phyloP scores from a whole-genome alignment of 2,888 invertebrate genomes.

The Pristionchus fissidentatus region DNA sequence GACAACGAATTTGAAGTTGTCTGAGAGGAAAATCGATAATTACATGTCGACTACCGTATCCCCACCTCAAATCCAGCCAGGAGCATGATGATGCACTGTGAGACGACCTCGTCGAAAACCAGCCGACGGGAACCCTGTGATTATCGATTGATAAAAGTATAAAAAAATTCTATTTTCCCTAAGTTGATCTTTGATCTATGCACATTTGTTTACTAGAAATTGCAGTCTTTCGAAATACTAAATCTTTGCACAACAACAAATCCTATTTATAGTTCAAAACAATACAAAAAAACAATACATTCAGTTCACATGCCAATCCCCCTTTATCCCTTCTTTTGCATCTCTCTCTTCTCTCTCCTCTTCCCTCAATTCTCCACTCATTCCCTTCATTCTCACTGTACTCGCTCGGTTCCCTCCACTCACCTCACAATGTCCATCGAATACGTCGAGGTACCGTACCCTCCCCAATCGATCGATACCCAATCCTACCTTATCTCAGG shows the following conservation, averaged over 20 bases:
- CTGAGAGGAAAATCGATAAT: slow-evolving; percentile 63
- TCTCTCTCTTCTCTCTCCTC: neutral
- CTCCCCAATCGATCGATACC: too few species aligned
- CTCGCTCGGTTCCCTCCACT: neutral
- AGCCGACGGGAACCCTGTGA: slow-evolving; percentile 48
- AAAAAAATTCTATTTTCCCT: too few species aligned
- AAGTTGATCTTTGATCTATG: too few species aligned
- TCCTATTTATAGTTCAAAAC: too few species aligned
- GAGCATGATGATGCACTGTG: slow-evolving; percentile 68
- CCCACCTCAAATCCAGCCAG: slow-evolving; percentile 76
- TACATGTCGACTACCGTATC: neutral
- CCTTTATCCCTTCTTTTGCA: neutral
- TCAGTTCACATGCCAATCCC: neutral
- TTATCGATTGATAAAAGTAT: neutral
- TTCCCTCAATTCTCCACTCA: neutral
- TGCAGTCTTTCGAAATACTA: too few species aligned
- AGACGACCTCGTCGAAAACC: slow-evolving; percentile 64
- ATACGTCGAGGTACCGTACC: too few species aligned
- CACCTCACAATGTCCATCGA: too few species aligned
- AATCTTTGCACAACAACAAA: too few species aligned
- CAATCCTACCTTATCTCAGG: too few species aligned
- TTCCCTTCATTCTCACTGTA: neutral
- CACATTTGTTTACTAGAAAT: too few species aligned
- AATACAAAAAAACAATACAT: too few species aligned
- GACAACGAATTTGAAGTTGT: slow-evolving; percentile 76